Percentiles rank a stretch among this genome's conserved stretches.
phyloP scores from a whole-genome alignment of 2,888 invertebrate species.

The Dasypogon diadema region DNA sequence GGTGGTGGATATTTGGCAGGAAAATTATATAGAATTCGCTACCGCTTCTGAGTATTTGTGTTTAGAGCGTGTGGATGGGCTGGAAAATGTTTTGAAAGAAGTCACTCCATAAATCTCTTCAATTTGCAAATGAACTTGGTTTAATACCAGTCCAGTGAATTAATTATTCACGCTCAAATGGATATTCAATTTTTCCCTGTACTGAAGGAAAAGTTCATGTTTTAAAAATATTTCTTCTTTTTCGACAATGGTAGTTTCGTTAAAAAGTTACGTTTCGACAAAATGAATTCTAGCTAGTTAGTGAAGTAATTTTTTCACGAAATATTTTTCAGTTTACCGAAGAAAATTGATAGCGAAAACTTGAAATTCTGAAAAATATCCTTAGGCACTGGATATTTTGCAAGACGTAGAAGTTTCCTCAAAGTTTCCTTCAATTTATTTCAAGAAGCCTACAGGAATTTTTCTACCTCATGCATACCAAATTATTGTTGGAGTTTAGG shows the following conservation, averaged over 20 bases:
- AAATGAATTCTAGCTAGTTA: conserved; percentile 11
- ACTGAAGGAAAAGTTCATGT: not conserved
- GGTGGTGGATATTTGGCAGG: conserved; percentile 8
- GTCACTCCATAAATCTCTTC: not conserved
- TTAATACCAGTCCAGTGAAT: not conserved
- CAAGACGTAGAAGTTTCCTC: not conserved
- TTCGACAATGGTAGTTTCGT: not conserved
- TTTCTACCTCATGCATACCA: too few species aligned
- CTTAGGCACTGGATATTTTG: not conserved
- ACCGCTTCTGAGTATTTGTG: not conserved
- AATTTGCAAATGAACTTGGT: conserved; percentile 2
- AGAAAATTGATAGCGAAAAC: not conserved
- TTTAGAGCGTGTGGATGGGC: not conserved
- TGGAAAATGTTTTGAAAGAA: not conserved
- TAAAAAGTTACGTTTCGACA: not conserved
- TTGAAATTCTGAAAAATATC: conserved; percentile 15
- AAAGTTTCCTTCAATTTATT: conserved; percentile 29
- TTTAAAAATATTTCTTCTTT: not conserved
- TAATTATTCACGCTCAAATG: not conserved
- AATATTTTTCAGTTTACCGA: conserved; percentile 19
- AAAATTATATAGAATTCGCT: not conserved
- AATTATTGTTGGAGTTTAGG: too few species aligned
- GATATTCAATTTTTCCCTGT: not conserved
- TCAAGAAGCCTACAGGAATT: not conserved
- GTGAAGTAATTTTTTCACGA: not conserved